These are phyloP conservation scores for Carcina quercana DNA, from an alignment of 2,888 invertebrate genomes.

Conservation along the genomic window DNA sequence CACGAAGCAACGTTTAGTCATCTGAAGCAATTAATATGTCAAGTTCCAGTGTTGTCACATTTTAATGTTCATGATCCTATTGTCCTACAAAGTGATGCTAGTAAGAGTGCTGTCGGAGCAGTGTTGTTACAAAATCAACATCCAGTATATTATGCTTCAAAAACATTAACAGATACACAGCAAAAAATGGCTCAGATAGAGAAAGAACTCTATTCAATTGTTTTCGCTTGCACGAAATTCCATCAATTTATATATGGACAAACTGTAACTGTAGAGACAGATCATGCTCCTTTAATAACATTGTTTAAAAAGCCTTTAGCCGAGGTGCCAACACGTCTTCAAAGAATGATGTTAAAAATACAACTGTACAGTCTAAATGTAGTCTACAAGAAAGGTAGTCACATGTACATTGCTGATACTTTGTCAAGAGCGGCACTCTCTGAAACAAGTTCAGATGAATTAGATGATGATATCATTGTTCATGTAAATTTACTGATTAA, in stretches of 20 bases:
- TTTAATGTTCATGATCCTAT: not conserved
- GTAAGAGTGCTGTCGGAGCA: not conserved
- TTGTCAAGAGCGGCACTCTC: constrained; percentile 5
- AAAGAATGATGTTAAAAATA: constrained; percentile 12
- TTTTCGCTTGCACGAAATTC: constrained; percentile 14
- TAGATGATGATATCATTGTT: constrained; percentile 3
- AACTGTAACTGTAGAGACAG: constrained; percentile 13
- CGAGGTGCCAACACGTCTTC: constrained; percentile 10
- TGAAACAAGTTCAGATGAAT: constrained; percentile 1
- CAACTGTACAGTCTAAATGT: constrained; percentile 13
- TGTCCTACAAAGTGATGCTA: not conserved
- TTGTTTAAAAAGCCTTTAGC: constrained; percentile 10
- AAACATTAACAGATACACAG: constrained; percentile 1
- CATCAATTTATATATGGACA: constrained; percentile 11
- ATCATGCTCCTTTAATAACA: constrained; percentile 12
- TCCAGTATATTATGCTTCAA: constrained; percentile 4
- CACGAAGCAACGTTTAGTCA: not conserved
- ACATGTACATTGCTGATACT: constrained; percentile 2
- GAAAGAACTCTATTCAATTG: constrained; percentile 9
- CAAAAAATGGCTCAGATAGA: constrained; percentile 5
- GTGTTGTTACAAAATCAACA: constrained; percentile 1
- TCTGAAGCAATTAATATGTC: constrained; percentile 1
- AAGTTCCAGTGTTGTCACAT: not conserved
- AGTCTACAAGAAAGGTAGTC: constrained; percentile 8
- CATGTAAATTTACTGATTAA: constrained; percentile 2